Evolutionary conservation across 2,113 vertebrate species (phyloP).

Genomic region (Barbus barbus): DNA sequence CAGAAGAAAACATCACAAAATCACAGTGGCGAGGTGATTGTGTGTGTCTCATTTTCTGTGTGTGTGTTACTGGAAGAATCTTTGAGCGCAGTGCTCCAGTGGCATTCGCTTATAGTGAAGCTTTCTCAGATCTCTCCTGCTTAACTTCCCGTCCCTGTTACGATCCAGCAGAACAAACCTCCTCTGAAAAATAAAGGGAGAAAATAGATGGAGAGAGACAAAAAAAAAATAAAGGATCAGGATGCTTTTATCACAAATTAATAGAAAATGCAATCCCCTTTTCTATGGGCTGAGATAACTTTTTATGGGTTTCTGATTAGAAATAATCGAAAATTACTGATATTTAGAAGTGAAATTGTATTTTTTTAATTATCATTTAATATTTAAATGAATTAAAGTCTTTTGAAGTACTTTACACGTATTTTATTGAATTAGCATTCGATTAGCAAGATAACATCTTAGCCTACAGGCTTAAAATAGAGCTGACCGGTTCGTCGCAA

Average conservation of each 20-base stretch:
- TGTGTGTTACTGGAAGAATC: slow-evolving; percentile 61
- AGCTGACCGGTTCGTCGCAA: background rate
- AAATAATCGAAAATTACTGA: background rate
- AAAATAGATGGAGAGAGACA: background rate
- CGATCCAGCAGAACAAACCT: slow-evolving; percentile 61
- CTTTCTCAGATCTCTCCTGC: slow-evolving; percentile 69
- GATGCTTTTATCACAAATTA: background rate
- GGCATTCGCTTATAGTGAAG: slow-evolving; percentile 68
- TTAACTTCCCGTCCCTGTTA: slow-evolving; percentile 68
- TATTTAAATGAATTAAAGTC: background rate
- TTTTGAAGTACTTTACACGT: background rate
- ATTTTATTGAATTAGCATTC: background rate
- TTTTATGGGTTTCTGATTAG: background rate
- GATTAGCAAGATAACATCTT: background rate
- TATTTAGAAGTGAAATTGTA: too few relatives aligned
- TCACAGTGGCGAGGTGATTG: background rate
- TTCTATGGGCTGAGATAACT: background rate
- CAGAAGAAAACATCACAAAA: slow-evolving; percentile 23
- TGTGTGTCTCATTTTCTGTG: slow-evolving; percentile 26
- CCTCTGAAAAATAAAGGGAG: slow-evolving; percentile 31
- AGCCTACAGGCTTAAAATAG: background rate
- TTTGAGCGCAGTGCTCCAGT: slow-evolving; percentile 60
- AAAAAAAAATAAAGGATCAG: background rate
- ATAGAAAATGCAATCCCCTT: background rate
- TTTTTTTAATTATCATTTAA: background rate